These are phyloP conservation scores for Hyaena hyaena DNA, from an alignment of 2,113 vertebrate genomes.

Conservation along the genomic window DNA sequence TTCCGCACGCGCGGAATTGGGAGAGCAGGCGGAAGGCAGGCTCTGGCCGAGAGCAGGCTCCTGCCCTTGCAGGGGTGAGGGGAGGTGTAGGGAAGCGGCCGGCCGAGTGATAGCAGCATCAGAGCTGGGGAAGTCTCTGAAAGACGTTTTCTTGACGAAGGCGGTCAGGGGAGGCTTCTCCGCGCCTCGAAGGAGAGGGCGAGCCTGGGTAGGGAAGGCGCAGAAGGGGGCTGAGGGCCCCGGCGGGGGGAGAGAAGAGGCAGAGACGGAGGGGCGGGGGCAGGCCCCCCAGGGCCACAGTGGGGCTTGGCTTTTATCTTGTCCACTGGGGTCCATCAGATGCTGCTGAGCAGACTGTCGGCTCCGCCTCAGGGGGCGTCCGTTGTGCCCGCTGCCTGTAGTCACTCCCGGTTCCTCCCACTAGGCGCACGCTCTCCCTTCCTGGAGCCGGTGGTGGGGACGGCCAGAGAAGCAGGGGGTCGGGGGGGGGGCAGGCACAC, in stretches of 20 bases:
- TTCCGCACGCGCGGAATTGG: no score
- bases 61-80: not conserved
- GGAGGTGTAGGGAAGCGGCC: not conserved
- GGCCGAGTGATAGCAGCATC: fast-evolving
- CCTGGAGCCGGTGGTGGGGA: fast-evolving
- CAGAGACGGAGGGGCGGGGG: not conserved
- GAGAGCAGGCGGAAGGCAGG: not conserved
- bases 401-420: no score
- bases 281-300: no score
- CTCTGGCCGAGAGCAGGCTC: fast-evolving
- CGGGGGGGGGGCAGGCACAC: not conserved
- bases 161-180: not conserved
- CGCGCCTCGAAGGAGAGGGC: not conserved
- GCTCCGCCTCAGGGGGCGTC: no score
- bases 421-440: not conserved
- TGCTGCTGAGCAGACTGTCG: not conserved
- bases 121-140: not conserved
- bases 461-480: fast-evolving
- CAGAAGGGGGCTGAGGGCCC: no score
- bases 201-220: not conserved
- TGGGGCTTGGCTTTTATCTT: not conserved
- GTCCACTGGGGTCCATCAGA: not conserved
- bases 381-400: not conserved
- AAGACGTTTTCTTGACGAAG: not conserved
- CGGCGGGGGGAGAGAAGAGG: not conserved